phyloP scores from a whole-genome alignment of 2,113 vertebrate genomes.

The Dermatemys mawii region DNA sequence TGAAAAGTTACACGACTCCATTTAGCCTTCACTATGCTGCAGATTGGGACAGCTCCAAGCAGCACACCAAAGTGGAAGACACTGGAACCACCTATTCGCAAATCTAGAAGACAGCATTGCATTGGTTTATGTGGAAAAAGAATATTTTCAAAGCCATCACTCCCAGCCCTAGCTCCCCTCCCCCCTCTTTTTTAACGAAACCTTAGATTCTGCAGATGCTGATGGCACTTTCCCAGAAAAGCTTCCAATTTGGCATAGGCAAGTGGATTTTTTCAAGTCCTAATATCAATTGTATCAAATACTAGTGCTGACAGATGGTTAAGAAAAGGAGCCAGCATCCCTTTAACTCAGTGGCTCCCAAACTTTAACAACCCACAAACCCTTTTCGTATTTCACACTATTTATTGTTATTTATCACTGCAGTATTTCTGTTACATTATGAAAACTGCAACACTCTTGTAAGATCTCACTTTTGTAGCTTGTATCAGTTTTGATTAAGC shows the following conservation, averaged over 20 bases:
- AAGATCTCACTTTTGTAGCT: too few species aligned
- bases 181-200: not conserved
- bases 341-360: too few species aligned
- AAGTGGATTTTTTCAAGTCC: not conserved
- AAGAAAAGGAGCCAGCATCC: not conserved
- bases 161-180: not conserved
- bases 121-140: not conserved
- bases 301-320: not conserved
- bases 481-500: too few species aligned
- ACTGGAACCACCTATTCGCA: constrained; percentile 61
- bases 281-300: not conserved
- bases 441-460: too few species aligned
- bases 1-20: not conserved
- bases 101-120: not conserved
- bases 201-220: not conserved
- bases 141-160: not conserved
- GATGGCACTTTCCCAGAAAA: not conserved
- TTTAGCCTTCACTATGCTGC: not conserved
- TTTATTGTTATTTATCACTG: too few species aligned
- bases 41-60: not conserved
- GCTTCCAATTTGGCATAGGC: not conserved
- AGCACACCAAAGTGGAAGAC: not conserved
- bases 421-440: too few species aligned
- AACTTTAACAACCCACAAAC: too few species aligned
- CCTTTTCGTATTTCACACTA: too few species aligned